phyloP scores from a whole-genome alignment of 2,113 vertebrate genomes.

The Pteruthius melanotis region DNA sequence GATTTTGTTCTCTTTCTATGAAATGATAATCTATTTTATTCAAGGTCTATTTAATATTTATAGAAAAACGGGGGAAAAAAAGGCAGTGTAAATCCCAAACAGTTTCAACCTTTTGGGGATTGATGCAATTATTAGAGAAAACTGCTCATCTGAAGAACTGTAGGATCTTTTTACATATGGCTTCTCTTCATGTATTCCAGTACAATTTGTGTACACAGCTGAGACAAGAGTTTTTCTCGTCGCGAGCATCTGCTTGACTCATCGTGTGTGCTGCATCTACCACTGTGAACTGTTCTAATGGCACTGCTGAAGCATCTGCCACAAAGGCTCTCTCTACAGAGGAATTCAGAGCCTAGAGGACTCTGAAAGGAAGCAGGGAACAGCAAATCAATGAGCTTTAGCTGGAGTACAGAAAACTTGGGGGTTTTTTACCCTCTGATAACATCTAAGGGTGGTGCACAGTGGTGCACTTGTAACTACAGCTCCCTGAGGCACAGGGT shows the following conservation, averaged over 20 bases:
- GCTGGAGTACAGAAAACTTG: neutral
- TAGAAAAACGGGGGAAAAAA: rapidly evolving
- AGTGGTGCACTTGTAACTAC: neutral
- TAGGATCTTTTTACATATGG: neutral
- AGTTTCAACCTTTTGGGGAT: neutral
- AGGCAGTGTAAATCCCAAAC: neutral
- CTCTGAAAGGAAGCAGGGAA: neutral
- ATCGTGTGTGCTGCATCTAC: neutral
- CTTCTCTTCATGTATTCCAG: neutral
- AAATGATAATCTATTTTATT: neutral
- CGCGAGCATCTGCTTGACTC: neutral
- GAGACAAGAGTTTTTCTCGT: neutral
- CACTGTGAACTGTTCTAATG: neutral
- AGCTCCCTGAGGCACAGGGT: neutral
- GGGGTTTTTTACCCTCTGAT: neutral
- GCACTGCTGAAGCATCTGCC: neutral
- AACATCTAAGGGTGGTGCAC: neutral
- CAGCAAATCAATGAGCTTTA: neutral
- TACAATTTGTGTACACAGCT: neutral
- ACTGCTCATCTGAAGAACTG: neutral
- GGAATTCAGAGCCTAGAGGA: neutral
- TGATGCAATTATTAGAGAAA: neutral
- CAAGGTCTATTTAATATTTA: neutral
- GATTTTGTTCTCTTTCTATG: neutral
- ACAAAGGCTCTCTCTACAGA: neutral